These are phyloP conservation scores for Eremophila alpestris DNA, from an alignment of 2,797 vertebrate genomes.

Conservation along the genomic window DNA sequence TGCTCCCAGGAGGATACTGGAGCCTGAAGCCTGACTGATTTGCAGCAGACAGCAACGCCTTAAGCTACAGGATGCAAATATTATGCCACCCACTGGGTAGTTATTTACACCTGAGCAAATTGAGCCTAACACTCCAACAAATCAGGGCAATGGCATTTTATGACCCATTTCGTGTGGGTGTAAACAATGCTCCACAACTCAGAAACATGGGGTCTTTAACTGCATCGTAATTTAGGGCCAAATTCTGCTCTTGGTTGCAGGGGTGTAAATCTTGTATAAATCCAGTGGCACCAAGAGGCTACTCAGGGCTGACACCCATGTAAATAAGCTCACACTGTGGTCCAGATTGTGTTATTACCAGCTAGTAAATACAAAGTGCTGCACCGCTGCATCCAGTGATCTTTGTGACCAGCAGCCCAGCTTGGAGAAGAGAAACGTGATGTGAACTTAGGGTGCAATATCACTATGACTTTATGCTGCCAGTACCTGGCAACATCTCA, in stretches of 20 bases:
- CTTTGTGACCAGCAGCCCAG: not conserved
- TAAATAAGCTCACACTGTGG: not conserved
- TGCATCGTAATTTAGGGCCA: slow-evolving; percentile 7
- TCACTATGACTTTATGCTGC: not conserved
- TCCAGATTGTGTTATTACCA: not conserved
- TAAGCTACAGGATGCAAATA: slow-evolving; percentile 45
- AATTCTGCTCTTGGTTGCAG: not conserved
- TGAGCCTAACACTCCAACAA: slow-evolving; percentile 39
- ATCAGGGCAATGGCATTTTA: slow-evolving; percentile 37
- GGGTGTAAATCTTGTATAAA: not conserved
- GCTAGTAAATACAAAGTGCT: slow-evolving; percentile 13
- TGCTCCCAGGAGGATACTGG: not conserved
- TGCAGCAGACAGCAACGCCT: slow-evolving; percentile 8
- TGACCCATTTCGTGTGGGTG: not conserved
- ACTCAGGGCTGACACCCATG: not conserved
- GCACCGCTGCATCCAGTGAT: not conserved
- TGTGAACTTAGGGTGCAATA: not conserved
- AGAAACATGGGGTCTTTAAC: not conserved
- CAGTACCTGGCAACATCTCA: not conserved
- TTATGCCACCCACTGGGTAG: slow-evolving; percentile 29
- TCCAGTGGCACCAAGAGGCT: not conserved
- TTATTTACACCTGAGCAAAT: slow-evolving; percentile 66
- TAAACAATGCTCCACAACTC: not conserved
- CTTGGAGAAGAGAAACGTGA: not conserved
- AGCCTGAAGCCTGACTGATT: slow-evolving; percentile 17